Evolutionary conservation across 2,888 invertebrate genomes (phyloP), one percentile per base, ranked within the genome.

Genomic region (Andrena fulva): DNA sequence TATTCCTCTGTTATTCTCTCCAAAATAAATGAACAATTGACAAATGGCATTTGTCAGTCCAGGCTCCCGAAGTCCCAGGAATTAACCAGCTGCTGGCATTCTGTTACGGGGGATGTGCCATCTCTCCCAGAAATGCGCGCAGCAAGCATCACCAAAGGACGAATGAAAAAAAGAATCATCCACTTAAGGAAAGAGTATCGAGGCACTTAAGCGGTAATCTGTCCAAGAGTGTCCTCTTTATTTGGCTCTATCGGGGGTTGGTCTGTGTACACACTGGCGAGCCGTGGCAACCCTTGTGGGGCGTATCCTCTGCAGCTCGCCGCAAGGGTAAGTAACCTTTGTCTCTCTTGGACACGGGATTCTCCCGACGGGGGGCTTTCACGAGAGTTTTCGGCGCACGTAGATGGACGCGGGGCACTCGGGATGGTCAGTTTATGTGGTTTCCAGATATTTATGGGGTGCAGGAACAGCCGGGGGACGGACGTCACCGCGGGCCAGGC

Each of bases 371-470:
- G 82, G 84, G 83, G 67, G 75, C 77, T 85, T 77, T 72, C 70
- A 74, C 73, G 71, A 74, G 77, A 73, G 74, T 81, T 81, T 56
- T 85, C 77, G 60, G 27, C 31, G 75, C 59, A 59, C 69, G 50
- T 70, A 68, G 87, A 83, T 78, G 78, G 76, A 78, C 78, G 62
- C 42, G 27, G 63, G 59, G 67, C 75, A 84, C 89, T 85, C 84
- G 50, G 80, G 66, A 90, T 71, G 89, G 91, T 91, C 89, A 90
- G 87, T 91, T 87, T 87, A 87, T 88, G 91, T 81, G 90, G 88
- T 89, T 86, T 87, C 83, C 66, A 70, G 85, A 85, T 86, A 89
- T 91, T 91, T 91, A 89, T 91, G 86, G 85, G 84, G 72, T 73
- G 72, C 78, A 27, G 71, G 71, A 75, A 59, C 64, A 56, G 56